phyloP scores from a whole-genome alignment of 2,888 invertebrate genomes.

The Drosophila longiperda region DNA sequence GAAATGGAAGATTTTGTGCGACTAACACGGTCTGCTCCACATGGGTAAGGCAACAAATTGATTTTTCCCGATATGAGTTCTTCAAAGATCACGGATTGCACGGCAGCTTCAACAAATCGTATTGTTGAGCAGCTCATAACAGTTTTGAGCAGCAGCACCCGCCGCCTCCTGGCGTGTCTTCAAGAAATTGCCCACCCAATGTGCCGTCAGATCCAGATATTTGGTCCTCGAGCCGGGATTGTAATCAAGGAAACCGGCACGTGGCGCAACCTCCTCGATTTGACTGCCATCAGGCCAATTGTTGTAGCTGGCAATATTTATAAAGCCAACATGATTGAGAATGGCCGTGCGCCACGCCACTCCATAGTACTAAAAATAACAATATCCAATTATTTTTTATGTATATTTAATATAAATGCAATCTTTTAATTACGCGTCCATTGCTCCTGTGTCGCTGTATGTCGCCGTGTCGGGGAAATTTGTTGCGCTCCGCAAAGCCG shows the following conservation, averaged over 20 bases:
- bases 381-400: background rate
- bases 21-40: slow-evolving; percentile 18
- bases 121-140: slow-evolving; percentile 84
- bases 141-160: slow-evolving; percentile 68
- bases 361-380: slow-evolving; percentile 86
- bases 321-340: slow-evolving; percentile 86
- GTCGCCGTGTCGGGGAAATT: slow-evolving; percentile 84
- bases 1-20: slow-evolving; percentile 26
- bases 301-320: slow-evolving; percentile 90
- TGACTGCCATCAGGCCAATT: slow-evolving; percentile 92
- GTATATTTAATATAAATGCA: background rate
- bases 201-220: slow-evolving; percentile 88
- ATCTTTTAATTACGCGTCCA: slow-evolving; percentile 77
- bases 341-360: slow-evolving; percentile 88
- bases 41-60: slow-evolving; percentile 49
- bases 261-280: slow-evolving; percentile 87
- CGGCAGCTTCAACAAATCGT: slow-evolving; percentile 83
- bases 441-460: slow-evolving; percentile 84
- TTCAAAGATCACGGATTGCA: slow-evolving; percentile 20
- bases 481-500: slow-evolving; percentile 89
- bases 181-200: slow-evolving; percentile 87
- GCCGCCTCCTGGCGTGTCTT: slow-evolving; percentile 83
- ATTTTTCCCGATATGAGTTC: slow-evolving; percentile 49
- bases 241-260: slow-evolving; percentile 86
- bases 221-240: slow-evolving; percentile 87